Base-by-base conservation (phyloP, 1,140 invertebrate species). In the Megalonaias nervosa region DNA sequence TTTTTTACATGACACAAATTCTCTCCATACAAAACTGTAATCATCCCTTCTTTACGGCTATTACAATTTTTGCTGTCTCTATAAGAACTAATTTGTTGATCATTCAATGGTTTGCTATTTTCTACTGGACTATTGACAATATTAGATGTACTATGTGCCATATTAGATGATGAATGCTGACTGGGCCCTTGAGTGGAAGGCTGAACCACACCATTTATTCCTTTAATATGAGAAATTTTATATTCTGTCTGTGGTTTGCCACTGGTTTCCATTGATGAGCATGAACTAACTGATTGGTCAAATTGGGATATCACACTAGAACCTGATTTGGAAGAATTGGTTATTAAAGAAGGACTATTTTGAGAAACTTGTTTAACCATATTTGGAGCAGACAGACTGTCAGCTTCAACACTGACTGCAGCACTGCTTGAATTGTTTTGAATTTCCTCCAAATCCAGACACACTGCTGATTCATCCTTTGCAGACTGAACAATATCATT, bases 11-110 rank as follows among this genome's bases (percentile, higher is more conserved):
- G 57, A 19, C 56, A 26, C 19, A 75, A 61, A 26, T 68, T 64
- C 26, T 81, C 80, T 23, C 75, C 75, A 57, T 74, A 81, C 55
- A 73, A 71, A 56, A 77, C 66, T 58, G 31, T 19, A 70, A 64
- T 61, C 67, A 58, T 67, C n/a, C 58, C n/a, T 31, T 23, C 56
- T 65, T 64, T 31, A 26, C 57, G 26, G 38, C 48, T 55, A 48
- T 38, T 21, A 67, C 23, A 67, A 65, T 38, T 58, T 64, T 75
- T 70, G 73, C 58, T 74, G 67, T 58, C 57, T 68, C 31, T 31
- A 26, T 68, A 48, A 48, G 38, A 48, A 48, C 38, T 48, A 48
- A 48, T 19, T 72, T 60, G 6, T 21, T 61, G 48, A 55, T 58
- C 23, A 59, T 59, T 21, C 17, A 61, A 38, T 67, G 67, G 13